Base-by-base conservation (phyloP, 2,888 invertebrate genomes). In the Desoria tigrina region DNA sequence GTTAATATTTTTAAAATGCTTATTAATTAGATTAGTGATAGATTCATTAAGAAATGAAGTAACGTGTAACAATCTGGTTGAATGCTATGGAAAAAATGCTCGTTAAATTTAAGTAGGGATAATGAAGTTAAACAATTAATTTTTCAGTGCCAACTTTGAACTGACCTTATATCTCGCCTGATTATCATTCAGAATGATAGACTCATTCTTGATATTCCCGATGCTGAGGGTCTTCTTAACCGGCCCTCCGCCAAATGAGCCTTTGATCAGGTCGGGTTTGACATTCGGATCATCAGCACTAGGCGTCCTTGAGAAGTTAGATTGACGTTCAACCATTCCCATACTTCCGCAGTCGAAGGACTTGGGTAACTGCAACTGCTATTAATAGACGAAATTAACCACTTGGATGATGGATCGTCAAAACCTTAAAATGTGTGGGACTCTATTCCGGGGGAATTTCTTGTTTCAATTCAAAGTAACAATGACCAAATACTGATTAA, bases 221-320 rank as follows among this genome's bases (percentile, higher is more conserved):
- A 73, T 65, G 64, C 72, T 66, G 65, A 75, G 71, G 68, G 69
- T 69, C 65, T 77, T 84, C 78, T 79, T 84, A 79, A 81, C 83
- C 87, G 77, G 84, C 81, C 0, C 87, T 88, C 18, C 86, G 4
- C 32, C 86, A 45, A 87, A 85, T 21, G 89, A 89, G 4, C 88
- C 88, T 80, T 90, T 90, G 28, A 92, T 84, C 60, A 92, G 82
- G 81, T 93, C 93, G 1, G 92, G 91, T 76, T 90, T 90, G 77
- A 92, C 92, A 51, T 21, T 24, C 14, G 51, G 51, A 7, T 51
- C 51, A 26, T 51, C 51, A 7, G 24, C 23, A 51, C 51, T 51
- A 3, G 51, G 24, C 4, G 51, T 16, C 26, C 51, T 3, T 9
- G 26, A 51, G 21, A 51, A 51, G 24, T 21, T 51, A 7, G 16